Conservation (phyloP, 2,888 invertebrate species). For the Drosophila sordidapex region DNA sequence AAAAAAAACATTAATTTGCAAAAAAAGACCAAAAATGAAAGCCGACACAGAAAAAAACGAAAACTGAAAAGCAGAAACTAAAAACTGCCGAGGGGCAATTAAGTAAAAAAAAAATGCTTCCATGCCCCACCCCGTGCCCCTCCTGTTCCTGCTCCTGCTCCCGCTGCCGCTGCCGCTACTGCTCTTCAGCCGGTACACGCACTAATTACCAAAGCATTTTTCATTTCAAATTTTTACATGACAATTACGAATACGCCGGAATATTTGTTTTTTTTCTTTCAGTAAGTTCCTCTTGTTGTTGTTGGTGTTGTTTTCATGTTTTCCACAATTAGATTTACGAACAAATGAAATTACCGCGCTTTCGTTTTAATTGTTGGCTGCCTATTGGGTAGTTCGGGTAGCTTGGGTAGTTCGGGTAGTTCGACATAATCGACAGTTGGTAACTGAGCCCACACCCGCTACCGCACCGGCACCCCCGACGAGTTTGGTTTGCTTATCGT, state of each 20-base stretch:
- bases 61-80: constrained; percentile 37
- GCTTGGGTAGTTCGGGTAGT: constrained; percentile 34
- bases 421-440: constrained; percentile 41
- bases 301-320: constrained; percentile 33
- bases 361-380: constrained; percentile 80
- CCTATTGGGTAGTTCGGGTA: constrained; percentile 53
- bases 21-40: constrained; percentile 60
- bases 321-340: constrained; percentile 79
- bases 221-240: constrained; percentile 44
- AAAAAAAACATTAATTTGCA: constrained; percentile 51
- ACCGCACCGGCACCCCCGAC: constrained; percentile 2
- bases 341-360: constrained; percentile 79
- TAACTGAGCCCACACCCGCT: neutral
- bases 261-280: neutral
- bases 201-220: constrained; percentile 76
- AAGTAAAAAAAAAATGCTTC: constrained; percentile 36
- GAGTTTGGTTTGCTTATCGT: constrained; percentile 55
- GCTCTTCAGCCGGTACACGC: constrained; percentile 58
- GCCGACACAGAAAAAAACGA: constrained; percentile 26
- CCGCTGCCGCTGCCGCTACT: neutral
- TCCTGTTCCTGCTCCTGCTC: constrained; percentile 1
- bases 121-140: neutral
- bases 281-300: constrained; percentile 7
- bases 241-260: constrained; percentile 40
- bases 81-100: constrained; percentile 51